Evolutionary conservation across 2,888 invertebrate species (phyloP), one percentile per base, ranked within the genome.

Genomic region (Clusia tigrina): DNA sequence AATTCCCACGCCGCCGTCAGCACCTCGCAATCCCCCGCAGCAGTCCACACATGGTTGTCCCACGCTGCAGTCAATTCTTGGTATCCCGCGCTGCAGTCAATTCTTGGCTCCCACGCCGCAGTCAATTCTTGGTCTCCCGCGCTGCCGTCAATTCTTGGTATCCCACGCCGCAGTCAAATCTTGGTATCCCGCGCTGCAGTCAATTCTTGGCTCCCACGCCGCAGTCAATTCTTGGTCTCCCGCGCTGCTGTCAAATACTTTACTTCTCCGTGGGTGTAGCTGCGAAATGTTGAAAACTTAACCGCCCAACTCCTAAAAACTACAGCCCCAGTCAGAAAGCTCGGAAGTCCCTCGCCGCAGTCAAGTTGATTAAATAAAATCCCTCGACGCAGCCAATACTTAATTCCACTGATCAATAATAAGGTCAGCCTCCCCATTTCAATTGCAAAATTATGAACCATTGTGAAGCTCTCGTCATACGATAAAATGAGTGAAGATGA

Each of bases 61-160:
- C 69, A 9, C 74, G 75, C 72, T 37, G 75, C 75, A 5, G 73
- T 73, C 75, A 61, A 32, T 1, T 12, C 63, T 62, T 66, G 54
- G 65, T 32, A 9, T 74, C 72, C 76, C 71, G 10, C 76, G 74
- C 71, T 22, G 73, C 73, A 3, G 73, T 71, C 68, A 56, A 26
- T 1, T 12, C 3, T 17, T 2, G 3, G 2, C 15, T 64, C 66
- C 66, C 60, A 15, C 67, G 64, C 58, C 46, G 62, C 62, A 23
- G 70, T 72, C 71, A 38, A 57, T 15, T 46, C 64, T 59, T 69
- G 26, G 38, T 6, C 58, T 78, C 78, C 78, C 77, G 10, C 78
- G 77, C 76, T n/a, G 76, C 73, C n/a, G 69, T 74, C 74, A 22
- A 62, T 1, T 23, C 64, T 64, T 64, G 57, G 67, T 23, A 51